phyloP scores from a whole-genome alignment of 2,888 invertebrate genomes.

The Acleris cristana region DNA sequence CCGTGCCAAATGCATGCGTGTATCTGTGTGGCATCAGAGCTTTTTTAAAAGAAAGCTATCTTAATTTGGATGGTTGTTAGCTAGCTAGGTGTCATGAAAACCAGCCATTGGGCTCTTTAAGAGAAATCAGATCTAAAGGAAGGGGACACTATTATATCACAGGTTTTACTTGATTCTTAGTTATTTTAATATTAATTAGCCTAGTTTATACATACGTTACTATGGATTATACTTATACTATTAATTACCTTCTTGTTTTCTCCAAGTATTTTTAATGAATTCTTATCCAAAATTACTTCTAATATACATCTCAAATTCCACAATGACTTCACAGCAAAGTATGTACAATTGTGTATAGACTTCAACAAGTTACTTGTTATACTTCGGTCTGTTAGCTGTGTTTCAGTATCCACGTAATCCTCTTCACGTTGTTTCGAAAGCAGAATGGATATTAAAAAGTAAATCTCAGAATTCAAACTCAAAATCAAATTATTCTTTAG shows the following conservation, averaged over 20 bases:
- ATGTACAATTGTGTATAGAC: slow-evolving; percentile 88
- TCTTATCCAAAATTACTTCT: slow-evolving; percentile 83
- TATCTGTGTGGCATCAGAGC: too few relatives aligned
- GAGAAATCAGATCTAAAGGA: too few relatives aligned
- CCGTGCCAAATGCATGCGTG: too few relatives aligned
- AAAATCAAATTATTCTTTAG: slow-evolving; percentile 85
- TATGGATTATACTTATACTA: too few relatives aligned
- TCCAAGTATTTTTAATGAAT: slow-evolving; percentile 86
- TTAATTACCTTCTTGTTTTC: slow-evolving; percentile 85
- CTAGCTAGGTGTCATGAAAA: too few relatives aligned
- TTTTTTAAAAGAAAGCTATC: too few relatives aligned
- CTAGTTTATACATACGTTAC: too few relatives aligned
- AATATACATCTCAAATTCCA: slow-evolving; percentile 83
- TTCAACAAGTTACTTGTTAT: slow-evolving; percentile 45
- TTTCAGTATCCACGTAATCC: slow-evolving; percentile 56
- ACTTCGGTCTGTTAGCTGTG: slow-evolving; percentile 47
- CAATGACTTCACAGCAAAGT: slow-evolving; percentile 88
- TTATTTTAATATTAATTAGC: too few relatives aligned
- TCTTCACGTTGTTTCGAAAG: slow-evolving; percentile 75
- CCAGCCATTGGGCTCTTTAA: too few relatives aligned
- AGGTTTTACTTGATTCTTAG: too few relatives aligned
- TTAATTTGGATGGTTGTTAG: too few relatives aligned
- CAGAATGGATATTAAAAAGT: slow-evolving; percentile 87
- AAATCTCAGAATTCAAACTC: slow-evolving; percentile 87
- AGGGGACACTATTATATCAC: too few relatives aligned